Percentiles rank a stretch among this genome's conserved stretches.
Conservation (phyloP, 2,113 vertebrate genomes). For the Tetraodon nigroviridis region DNA sequence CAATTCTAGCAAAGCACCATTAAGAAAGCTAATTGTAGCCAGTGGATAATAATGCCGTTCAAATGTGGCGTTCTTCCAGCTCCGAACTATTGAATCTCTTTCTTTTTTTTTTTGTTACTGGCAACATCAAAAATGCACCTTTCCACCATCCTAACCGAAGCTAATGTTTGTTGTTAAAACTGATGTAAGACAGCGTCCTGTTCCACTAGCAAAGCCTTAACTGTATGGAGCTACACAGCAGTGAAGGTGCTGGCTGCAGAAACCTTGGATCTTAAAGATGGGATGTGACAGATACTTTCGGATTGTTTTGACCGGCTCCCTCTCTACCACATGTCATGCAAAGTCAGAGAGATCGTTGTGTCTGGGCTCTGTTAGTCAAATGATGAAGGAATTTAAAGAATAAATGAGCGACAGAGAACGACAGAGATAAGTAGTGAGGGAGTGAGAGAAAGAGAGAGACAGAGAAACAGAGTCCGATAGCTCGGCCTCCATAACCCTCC, state of each 20-base stretch:
- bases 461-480: conserved; percentile 75
- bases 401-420: conserved; percentile 58
- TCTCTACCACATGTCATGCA: conserved; percentile 78
- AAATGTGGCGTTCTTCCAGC: conserved; percentile 34
- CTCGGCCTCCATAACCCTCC: conserved; percentile 65
- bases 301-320: conserved; percentile 68
- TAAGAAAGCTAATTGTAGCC: conserved; percentile 52
- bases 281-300: conserved; percentile 69
- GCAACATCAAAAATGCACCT: conserved; percentile 33
- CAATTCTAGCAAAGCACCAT: conserved; percentile 59
- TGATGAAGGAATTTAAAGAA: conserved; percentile 39
- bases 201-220: conserved; percentile 43
- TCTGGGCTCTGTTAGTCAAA: conserved; percentile 74
- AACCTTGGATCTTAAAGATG: conserved; percentile 69
- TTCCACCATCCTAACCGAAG: conserved; percentile 29
- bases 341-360: conserved; percentile 66
- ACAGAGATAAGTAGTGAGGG: conserved; percentile 67
- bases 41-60: conserved; percentile 43
- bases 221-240: conserved; percentile 63
- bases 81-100: conserved; percentile 29
- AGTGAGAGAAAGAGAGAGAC: conserved; percentile 62
- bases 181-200: conserved; percentile 46
- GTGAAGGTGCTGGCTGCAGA: conserved; percentile 58
- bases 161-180: conserved; percentile 45
- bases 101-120: conserved; percentile 13